These are phyloP conservation scores for Oryzias woworae DNA, from an alignment of 2,113 vertebrate genomes.

Conservation along the genomic window DNA sequence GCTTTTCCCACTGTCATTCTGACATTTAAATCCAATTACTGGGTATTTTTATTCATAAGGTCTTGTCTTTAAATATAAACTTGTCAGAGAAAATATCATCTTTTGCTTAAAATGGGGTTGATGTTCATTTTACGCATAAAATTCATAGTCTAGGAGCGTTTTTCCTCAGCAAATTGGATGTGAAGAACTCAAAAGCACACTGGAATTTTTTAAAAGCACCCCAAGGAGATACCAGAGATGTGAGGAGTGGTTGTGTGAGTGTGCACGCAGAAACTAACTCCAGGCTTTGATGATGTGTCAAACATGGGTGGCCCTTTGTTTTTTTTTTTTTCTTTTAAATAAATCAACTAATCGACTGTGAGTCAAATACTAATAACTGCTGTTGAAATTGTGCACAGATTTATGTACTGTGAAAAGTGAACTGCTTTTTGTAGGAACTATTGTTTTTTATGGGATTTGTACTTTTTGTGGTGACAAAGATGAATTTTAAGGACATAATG, in stretches of 20 bases:
- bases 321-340: slow-evolving; percentile 7
- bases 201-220: slow-evolving; percentile 41
- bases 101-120: slow-evolving; percentile 36
- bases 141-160: slow-evolving; percentile 47
- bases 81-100: slow-evolving; percentile 49
- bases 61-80: slow-evolving; percentile 52
- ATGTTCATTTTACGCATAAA: slow-evolving; percentile 51
- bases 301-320: slow-evolving; percentile 4
- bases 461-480: too few relatives aligned
- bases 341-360: neutral
- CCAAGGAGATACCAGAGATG: slow-evolving; percentile 29
- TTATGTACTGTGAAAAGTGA: slow-evolving; percentile 6
- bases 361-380: slow-evolving; percentile 25
- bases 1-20: slow-evolving; percentile 37
- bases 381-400: slow-evolving; percentile 28
- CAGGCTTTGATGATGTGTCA: slow-evolving; percentile 10
- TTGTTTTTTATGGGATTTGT: too few relatives aligned
- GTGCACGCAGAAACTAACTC: neutral
- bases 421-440: too few relatives aligned
- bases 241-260: slow-evolving; percentile 11
- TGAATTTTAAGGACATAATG: too few relatives aligned
- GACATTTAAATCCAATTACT: slow-evolving; percentile 57
- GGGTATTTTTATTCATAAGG: slow-evolving; percentile 57
- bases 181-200: slow-evolving; percentile 31
- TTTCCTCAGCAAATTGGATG: slow-evolving; percentile 60